These are phyloP conservation scores for Drosophila picticornis DNA, from an alignment of 2,888 invertebrate genomes.

Conservation along the genomic window DNA sequence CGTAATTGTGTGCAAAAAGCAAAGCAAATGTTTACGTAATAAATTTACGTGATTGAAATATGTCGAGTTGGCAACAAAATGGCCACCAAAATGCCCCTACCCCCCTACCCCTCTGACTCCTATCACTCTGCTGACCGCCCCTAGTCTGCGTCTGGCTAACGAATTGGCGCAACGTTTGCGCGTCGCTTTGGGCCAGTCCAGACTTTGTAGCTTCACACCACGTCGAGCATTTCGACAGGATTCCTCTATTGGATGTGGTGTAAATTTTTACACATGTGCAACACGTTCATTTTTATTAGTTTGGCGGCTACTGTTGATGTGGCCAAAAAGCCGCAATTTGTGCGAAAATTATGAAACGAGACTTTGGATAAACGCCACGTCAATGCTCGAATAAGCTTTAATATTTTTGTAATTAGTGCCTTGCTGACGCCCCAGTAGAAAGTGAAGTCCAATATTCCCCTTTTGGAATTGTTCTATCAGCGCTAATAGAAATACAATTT, in stretches of 20 bases:
- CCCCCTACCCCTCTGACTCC: slow-evolving; percentile 6
- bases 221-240: slow-evolving; percentile 3
- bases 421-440: slow-evolving; percentile 11
- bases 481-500: background rate
- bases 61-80: slow-evolving; percentile 82
- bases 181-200: slow-evolving; percentile 38
- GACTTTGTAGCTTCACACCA: slow-evolving; percentile 14
- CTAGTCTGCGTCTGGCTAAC: slow-evolving; percentile 62
- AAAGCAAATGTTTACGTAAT: slow-evolving; percentile 84
- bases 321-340: slow-evolving; percentile 80
- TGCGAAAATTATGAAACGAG: slow-evolving; percentile 81
- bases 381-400: slow-evolving; percentile 79
- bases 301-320: slow-evolving; percentile 49
- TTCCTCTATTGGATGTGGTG: slow-evolving; percentile 49
- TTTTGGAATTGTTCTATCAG: background rate
- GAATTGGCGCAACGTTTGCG: slow-evolving; percentile 59
- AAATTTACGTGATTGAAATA: slow-evolving; percentile 85
- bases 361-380: slow-evolving; percentile 81
- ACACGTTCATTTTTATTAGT: slow-evolving; percentile 73
- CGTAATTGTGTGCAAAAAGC: slow-evolving; percentile 82
- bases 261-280: slow-evolving; percentile 78
- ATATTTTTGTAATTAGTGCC: slow-evolving; percentile 74
- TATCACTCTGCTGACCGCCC: slow-evolving; percentile 1
- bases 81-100: slow-evolving; percentile 52
- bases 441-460: background rate